Evolutionary conservation across 1,140 invertebrate genomes (phyloP).

Genomic region (Drosophila tropicalis): DNA sequence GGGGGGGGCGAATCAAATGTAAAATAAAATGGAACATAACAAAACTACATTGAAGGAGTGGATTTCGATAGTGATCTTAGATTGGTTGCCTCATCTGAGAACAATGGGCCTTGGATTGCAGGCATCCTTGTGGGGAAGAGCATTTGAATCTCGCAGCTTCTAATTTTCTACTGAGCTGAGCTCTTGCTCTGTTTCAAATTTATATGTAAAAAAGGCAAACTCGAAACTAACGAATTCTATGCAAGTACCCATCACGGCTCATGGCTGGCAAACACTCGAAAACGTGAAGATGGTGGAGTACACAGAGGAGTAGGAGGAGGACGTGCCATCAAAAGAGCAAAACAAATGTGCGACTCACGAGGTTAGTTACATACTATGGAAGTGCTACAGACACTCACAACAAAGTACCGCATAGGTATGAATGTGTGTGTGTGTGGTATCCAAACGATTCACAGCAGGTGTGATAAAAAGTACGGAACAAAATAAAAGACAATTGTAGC

Average conservation of each 20-base stretch:
- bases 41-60: neutral
- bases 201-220: constrained; percentile 3
- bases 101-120: no score
- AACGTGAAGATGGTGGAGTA: neutral
- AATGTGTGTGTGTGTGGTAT: constrained; percentile 37
- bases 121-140: neutral
- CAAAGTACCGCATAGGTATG: no score
- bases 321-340: constrained; percentile 51
- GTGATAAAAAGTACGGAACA: constrained; percentile 60
- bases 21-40: constrained; percentile 33
- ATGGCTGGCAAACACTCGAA: constrained; percentile 39
- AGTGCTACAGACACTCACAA: constrained; percentile 25
- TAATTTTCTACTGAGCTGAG: constrained; percentile 2
- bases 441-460: constrained; percentile 66
- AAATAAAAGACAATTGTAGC: constrained; percentile 53
- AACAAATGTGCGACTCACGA: constrained; percentile 28
- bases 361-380: constrained; percentile 31
- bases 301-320: constrained; percentile 16
- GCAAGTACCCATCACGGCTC: constrained; percentile 38
- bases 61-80: neutral
- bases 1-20: constrained; percentile 6
- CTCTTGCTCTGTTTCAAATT: constrained; percentile 2
- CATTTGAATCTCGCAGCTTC: neutral
- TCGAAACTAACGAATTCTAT: constrained; percentile 52
- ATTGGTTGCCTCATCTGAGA: no score